Base-by-base conservation (phyloP, 2,888 invertebrate genomes). In the Pyrochroa serraticornis region DNA sequence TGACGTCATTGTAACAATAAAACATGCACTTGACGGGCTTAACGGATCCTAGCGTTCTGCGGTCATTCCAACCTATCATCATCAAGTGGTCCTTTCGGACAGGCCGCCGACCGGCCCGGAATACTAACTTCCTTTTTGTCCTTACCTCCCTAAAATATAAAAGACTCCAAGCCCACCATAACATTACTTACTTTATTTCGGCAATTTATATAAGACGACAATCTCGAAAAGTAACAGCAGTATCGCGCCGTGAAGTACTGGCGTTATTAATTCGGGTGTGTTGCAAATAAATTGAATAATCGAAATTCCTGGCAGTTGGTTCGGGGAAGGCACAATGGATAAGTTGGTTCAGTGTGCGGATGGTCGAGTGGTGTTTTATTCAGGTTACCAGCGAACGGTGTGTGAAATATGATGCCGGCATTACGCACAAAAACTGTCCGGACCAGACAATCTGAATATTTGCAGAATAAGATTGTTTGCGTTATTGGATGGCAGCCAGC, bases 1-100 rank as follows among this genome's bases (percentile, higher is more conserved):
- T 5, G 38, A 56, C 47, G 59, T 57, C 43, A 43, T 42, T 49
- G 50, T 51, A 50, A 60, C 62, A 60, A 65, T 68, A 65, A 68
- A 66, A 68, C 66, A 68, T 65, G 66, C 55, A 65, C 64, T 64
- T 57, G 67, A 65, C 63, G 63, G 50, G 56, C 58, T 58, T 64
- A 59, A 60, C 63, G 67, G 65, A 63, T 67, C 58, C 55, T 54
- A 54, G 53, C 58, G 62, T 65, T 62, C 62, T 60, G 54, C 58
- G 65, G 66, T 68, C 67, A 67, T 71, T 69, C 53, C 66, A 66
- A 68, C 68, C 65, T 65, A 71, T 69, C 66, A 69, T 69, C 67
- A 70, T 70, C 70, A 68, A 67, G 67, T 65, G 65, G 69, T 57
- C 60, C 64, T 65, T 68, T 57, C 53, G 64, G 64, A 61, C 62